Percentiles rank a stretch among this genome's conserved stretches.
Evolutionary conservation across 2,888 invertebrate species (phyloP).

Genomic region (Pristionchus maxplancki): DNA sequence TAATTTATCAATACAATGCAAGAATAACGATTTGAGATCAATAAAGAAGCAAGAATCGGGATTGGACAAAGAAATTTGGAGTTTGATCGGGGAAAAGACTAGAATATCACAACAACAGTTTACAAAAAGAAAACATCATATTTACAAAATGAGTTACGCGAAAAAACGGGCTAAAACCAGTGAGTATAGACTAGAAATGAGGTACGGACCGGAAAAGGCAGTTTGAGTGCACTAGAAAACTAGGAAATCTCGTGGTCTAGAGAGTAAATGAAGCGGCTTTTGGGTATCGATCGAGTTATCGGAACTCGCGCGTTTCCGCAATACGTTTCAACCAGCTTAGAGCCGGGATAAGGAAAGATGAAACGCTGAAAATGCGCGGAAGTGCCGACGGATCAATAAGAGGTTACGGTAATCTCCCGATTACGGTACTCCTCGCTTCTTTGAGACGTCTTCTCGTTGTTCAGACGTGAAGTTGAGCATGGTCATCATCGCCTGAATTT

Average conservation of each 20-base stretch:
- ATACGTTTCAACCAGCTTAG: no score
- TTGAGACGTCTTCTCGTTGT: conserved; percentile 73
- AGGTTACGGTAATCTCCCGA: not conserved
- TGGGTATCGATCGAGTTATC: conserved; percentile 4
- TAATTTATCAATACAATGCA: not conserved
- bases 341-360: no score
- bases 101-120: conserved; percentile 29
- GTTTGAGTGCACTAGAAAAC: not conserved
- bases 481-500: conserved; percentile 88
- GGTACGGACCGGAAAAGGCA: not conserved
- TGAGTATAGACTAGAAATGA: conserved; percentile 30
- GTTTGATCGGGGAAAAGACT: not conserved
- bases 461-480: conserved; percentile 82
- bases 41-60: conserved; percentile 38
- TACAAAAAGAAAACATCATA: not conserved
- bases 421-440: conserved; percentile 40
- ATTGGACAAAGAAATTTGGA: not conserved
- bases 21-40: conserved; percentile 3
- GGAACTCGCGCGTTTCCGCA: no score
- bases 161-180: not conserved
- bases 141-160: not conserved
- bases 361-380: no score
- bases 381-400: not conserved
- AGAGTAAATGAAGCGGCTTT: conserved; percentile 20
- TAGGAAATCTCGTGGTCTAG: conserved; percentile 19